Conservation (phyloP, 2,888 invertebrate genomes). For the Spisula solida region DNA sequence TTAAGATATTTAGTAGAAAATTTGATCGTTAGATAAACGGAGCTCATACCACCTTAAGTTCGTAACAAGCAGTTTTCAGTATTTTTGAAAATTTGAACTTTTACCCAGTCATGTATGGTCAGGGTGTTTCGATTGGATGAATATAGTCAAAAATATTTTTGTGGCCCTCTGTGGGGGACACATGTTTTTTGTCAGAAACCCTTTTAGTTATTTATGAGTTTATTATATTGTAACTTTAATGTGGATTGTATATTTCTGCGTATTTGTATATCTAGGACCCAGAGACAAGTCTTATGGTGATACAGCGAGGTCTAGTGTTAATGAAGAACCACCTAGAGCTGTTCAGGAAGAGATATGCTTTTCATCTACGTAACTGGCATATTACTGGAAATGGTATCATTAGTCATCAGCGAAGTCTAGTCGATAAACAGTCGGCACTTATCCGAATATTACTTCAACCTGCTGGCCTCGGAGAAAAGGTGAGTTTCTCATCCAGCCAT, state of each 20-base stretch:
- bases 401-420: constrained; percentile 92
- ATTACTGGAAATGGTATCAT: constrained; percentile 94
- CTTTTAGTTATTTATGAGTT: neutral
- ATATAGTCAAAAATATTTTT: too few relatives aligned
- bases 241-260: neutral
- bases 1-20: too few relatives aligned
- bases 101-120: too few relatives aligned
- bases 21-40: too few relatives aligned
- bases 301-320: constrained; percentile 95
- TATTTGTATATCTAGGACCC: constrained; percentile 88
- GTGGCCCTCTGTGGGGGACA: too few relatives aligned
- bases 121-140: too few relatives aligned
- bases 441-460: constrained; percentile 95
- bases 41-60: too few relatives aligned
- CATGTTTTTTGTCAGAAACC: too few relatives aligned
- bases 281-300: constrained; percentile 95
- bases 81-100: too few relatives aligned
- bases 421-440: constrained; percentile 89
- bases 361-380: constrained; percentile 92
- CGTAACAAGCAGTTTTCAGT: too few relatives aligned
- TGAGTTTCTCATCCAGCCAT: too few relatives aligned
- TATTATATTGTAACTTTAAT: too few relatives aligned
- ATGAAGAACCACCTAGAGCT: constrained; percentile 97
- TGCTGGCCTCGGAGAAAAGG: constrained; percentile 94
- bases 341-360: constrained; percentile 90